Evolutionary conservation across 2,113 vertebrate species (phyloP), one percentile per base, ranked within the genome.

Genomic region (Myrmophylax atrothorax): DNA sequence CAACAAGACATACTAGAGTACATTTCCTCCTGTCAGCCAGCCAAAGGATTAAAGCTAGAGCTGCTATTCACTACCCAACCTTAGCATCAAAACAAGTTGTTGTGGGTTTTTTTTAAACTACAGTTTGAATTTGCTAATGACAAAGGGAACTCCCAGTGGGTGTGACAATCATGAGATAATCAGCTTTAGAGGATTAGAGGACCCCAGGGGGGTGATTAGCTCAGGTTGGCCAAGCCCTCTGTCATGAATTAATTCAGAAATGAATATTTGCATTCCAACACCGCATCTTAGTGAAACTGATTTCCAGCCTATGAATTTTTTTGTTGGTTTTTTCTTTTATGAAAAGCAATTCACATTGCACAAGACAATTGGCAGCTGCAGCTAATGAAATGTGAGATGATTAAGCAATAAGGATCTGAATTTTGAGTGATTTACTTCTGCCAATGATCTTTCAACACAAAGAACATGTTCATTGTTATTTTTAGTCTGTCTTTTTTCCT

Each of bases 291-390:
- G 75, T 75, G 55, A 74, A 82, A 90, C 38, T 19, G 19, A 91
- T 87, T 87, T 89, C 76, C 77, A 95, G 64, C n/a, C 60, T 67
- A 56, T 64, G 37, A 70, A 76, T 53, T 28, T 56, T 56, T 74
- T 81, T 22, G 28, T 37, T 42, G 40, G 31, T 40, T 23, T 62
- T 47, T 70, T 47, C 31, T 40, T 46, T 33, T 11, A 8, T 66
- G 42, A 89, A 82, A 91, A 80, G 68, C 60, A 82, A 83, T 90
- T 96, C 82, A 87, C 53, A 85, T 95, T 89, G 77, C 37, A 70
- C 52, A 80, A 94, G 72, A 96, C 84, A 98, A 96, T 96, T 97
- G 92, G 78, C 75, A 97, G 90, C 87, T 96, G 89, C 66, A 31
- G 46, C 44, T 96, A 95, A 92, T 95, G 63, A 60, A 84, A 94